Percentiles rank a stretch among this genome's conserved stretches.
phyloP scores from a whole-genome alignment of 2,888 invertebrate species.

The Limnephilus auricula region DNA sequence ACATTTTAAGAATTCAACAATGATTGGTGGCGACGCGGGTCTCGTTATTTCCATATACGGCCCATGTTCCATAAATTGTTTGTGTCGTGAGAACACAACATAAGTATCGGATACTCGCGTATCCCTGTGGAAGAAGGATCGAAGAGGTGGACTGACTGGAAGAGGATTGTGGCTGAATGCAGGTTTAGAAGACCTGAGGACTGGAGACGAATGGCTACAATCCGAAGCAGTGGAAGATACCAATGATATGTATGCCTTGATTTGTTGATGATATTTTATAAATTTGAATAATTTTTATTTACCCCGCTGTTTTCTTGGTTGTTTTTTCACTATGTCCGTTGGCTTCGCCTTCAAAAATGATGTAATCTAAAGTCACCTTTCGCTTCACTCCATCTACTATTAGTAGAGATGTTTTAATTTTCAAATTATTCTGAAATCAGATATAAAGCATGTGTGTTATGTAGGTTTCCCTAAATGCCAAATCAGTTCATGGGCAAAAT shows the following conservation, averaged over 20 bases:
- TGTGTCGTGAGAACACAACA: no score
- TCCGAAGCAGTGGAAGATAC: no score
- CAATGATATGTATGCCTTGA: background rate
- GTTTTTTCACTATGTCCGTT: conserved; percentile 67
- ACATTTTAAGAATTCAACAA: no score
- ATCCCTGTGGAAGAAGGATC: no score
- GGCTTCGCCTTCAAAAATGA: conserved; percentile 74
- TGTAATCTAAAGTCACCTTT: conserved; percentile 89
- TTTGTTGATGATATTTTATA: background rate
- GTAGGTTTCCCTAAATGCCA: conserved; percentile 87
- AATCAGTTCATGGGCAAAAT: conserved; percentile 68
- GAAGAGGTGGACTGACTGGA: no score
- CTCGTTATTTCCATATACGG: no score
- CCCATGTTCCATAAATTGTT: no score
- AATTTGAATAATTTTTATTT: background rate
- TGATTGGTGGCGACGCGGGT: no score
- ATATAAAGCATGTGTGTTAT: conserved; percentile 72
- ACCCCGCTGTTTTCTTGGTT: background rate
- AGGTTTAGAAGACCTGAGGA: no score
- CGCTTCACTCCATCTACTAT: conserved; percentile 87
- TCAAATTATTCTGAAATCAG: conserved; percentile 24
- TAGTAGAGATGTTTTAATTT: conserved; percentile 79
- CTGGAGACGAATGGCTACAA: no score
- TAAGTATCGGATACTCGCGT: no score
- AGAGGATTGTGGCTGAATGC: no score